Evolutionary conservation across 2,113 vertebrate species (phyloP), one percentile per base, ranked within the genome.

Genomic region (Plestiodon gilberti): DNA sequence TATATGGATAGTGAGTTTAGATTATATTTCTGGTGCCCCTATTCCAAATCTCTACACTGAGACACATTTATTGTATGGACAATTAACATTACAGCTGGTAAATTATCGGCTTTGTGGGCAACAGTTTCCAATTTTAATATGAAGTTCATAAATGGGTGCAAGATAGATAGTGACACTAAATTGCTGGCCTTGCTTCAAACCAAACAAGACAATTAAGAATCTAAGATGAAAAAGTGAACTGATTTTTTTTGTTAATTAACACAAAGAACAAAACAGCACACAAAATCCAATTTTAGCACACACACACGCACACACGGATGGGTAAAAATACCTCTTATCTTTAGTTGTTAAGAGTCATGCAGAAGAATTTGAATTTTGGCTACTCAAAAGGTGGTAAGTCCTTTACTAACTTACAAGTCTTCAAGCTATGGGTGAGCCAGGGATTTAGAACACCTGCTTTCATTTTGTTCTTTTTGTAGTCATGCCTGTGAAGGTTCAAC

Each of bases 131-230:
- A 0, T 85, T 89, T 89, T 61, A 89, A 57, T 40, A 20, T 70
- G 87, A 87, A 55, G 9, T 88, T 13, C 69, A 38, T 65, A 38
- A 76, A 74, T 2, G 40, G 69, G 8, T 70, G 52, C 43, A 77
- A 87, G 43, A 38, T 76, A 69, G 70, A 82, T 55, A 79, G 86
- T 35, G 89, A 94, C 94, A 95, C 93, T 91, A 89, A 89, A 95
- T 94, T 89, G 77, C 94, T 95, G 95, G 95, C 95, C 95, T 95
- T 95, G 95, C 94, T 95, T 95, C 94, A 88, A 93, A 92, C 90
- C n/a, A 86, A 89, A 91, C 90, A 92, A 89, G 94, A 87, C 92
- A 89, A 82, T 40, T 92, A 91, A 93, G 78, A 94, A 62, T 94
- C 73, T 92, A 86, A 92, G 84, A n/a, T 85, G 89, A 90, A 89